These are phyloP conservation scores for Leptestheria dahalacensis DNA, from an alignment of 1,140 invertebrate species.

Conservation along the genomic window DNA sequence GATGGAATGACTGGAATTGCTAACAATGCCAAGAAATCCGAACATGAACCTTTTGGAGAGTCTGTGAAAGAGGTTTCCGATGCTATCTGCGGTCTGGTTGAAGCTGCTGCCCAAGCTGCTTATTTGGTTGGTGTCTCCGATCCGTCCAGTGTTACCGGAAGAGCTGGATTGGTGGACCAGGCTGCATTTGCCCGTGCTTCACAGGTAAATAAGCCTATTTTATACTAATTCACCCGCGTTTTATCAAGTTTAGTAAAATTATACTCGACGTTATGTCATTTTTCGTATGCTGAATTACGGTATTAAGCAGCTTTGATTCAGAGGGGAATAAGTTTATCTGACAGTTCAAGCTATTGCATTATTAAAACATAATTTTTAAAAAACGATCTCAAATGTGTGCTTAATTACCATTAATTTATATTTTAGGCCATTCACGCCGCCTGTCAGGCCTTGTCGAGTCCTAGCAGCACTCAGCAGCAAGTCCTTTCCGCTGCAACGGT, in stretches of 20 bases:
- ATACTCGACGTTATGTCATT: background rate
- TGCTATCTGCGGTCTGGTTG: conserved; percentile 82
- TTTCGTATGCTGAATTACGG: background rate
- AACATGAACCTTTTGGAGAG: conserved; percentile 73
- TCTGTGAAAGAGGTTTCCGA: conserved; percentile 67
- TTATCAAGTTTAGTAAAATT: background rate
- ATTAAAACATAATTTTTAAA: too few species aligned
- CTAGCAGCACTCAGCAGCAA: conserved; percentile 64
- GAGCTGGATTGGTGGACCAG: conserved; percentile 81
- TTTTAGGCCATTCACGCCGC: conserved; percentile 63
- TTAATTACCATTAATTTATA: too few species aligned
- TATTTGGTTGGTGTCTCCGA: conserved; percentile 89
- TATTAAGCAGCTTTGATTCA: too few species aligned
- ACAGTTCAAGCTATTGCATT: too few species aligned
- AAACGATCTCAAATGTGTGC: too few species aligned
- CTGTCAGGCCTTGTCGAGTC: conserved; percentile 61
- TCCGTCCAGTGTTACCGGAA: conserved; percentile 72
- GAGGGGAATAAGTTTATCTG: too few species aligned
- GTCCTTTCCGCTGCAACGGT: conserved; percentile 77
- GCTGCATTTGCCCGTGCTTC: conserved; percentile 73
- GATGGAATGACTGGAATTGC: conserved; percentile 91
- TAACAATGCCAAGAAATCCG: conserved; percentile 71
- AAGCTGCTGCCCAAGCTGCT: conserved; percentile 82
- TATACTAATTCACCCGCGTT: background rate
- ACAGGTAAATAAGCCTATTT: conserved; percentile 28